phyloP scores from a whole-genome alignment of 1,140 invertebrate genomes.

The Eupeodes corollae region DNA sequence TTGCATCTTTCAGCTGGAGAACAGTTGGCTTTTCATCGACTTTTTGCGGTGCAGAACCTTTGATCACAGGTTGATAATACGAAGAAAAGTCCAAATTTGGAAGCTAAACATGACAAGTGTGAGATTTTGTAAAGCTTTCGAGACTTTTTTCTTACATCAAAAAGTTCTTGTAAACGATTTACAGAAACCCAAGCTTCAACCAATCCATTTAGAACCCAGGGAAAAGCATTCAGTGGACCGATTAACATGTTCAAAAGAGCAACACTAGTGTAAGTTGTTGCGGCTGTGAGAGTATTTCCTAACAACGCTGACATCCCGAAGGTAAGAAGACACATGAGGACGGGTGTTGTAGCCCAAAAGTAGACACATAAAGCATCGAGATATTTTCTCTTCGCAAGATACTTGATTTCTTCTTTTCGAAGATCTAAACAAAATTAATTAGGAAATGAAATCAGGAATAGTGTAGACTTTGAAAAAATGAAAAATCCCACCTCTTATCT shows the following conservation, averaged over 20 bases:
- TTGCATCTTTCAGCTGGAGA: conserved; percentile 24
- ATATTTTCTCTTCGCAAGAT: conserved; percentile 81
- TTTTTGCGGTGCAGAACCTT: conserved; percentile 7
- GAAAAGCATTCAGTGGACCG: conserved; percentile 89
- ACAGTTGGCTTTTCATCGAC: conserved; percentile 11
- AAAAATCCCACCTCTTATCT: conserved; percentile 41
- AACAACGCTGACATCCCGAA: conserved; percentile 79
- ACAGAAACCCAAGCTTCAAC: conserved; percentile 88
- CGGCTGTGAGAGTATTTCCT: conserved; percentile 70
- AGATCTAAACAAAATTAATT: too few relatives aligned
- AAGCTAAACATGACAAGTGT: conserved; percentile 9
- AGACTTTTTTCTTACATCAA: conserved; percentile 22
- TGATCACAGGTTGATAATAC: conserved; percentile 32
- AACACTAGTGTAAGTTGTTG: conserved; percentile 85
- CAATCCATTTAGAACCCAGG: conserved; percentile 95
- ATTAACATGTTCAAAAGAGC: conserved; percentile 95
- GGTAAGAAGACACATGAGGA: conserved; percentile 84
- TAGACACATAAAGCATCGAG: conserved; percentile 97
- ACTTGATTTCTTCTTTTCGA: conserved; percentile 60
- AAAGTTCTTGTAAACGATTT: conserved; percentile 64
- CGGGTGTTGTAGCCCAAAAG: conserved; percentile 98
- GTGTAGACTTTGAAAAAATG: not conserved
- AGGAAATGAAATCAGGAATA: not conserved
- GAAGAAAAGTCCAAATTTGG: conserved; percentile 31
- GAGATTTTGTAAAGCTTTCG: not conserved